A percentile compares a stretch with the other conserved stretches of the same genome.
Evolutionary conservation across 1,140 invertebrate genomes (phyloP).

Genomic region (Orius insidiosus): DNA sequence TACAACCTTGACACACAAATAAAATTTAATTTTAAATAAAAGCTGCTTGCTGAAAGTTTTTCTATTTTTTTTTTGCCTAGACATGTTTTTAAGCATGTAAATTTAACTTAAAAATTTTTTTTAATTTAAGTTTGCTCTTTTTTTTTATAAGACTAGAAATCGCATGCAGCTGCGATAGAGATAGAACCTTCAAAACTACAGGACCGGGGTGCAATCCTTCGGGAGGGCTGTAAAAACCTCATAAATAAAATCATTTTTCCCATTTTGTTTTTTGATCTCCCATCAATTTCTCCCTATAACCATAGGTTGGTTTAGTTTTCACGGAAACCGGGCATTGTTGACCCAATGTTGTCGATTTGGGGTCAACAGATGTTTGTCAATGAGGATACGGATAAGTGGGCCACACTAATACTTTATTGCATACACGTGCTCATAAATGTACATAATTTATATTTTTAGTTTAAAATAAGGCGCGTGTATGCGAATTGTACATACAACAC

Average conservation of each 20-base stretch:
- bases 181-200: too few relatives aligned
- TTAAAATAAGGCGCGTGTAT: conserved; percentile 10
- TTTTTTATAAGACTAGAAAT: conserved; percentile 3
- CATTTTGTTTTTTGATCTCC: too few relatives aligned
- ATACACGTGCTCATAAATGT: conserved; percentile 14
- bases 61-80: not conserved
- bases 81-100: not conserved
- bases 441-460: too few relatives aligned
- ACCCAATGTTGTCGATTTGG: conserved; percentile 93
- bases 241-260: too few relatives aligned
- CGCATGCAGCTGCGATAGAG: not conserved
- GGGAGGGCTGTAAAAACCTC: too few relatives aligned
- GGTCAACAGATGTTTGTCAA: conserved; percentile 91
- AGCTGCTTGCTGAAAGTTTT: too few relatives aligned
- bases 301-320: conserved; percentile 49
- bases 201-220: too few relatives aligned
- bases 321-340: conserved; percentile 86
- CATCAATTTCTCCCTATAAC: not conserved
- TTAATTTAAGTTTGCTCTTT: conserved; percentile 3
- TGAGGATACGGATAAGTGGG: conserved; percentile 83
- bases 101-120: not conserved
- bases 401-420: conserved; percentile 16
- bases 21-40: conserved; percentile 2
- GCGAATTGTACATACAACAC: conserved; percentile 16
- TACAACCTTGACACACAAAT: not conserved